Evolutionary conservation across 1,140 invertebrate species (phyloP).

Genomic region (Meloidogyne chitwoodi): DNA sequence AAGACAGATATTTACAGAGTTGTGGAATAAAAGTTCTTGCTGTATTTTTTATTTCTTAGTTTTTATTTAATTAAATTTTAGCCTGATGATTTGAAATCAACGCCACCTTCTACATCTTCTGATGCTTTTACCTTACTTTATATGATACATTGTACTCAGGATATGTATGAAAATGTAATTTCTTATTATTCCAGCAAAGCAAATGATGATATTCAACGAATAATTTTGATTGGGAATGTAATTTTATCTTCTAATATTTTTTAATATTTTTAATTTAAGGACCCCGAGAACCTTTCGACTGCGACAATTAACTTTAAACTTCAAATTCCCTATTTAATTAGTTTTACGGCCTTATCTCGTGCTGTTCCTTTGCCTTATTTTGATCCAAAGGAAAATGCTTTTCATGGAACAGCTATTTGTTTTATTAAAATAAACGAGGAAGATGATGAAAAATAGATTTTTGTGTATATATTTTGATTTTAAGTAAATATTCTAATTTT

Average conservation of each 20-base stretch:
- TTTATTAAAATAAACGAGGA: neutral
- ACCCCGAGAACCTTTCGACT: neutral
- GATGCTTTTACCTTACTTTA: neutral
- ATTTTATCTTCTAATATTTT: neutral
- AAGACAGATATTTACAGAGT: conserved; percentile 1
- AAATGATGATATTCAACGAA: neutral
- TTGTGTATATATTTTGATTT: neutral
- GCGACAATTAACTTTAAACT: neutral
- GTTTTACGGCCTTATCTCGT: neutral
- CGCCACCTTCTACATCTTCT: neutral
- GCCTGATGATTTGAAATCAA: neutral
- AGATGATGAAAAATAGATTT: neutral
- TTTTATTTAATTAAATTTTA: neutral
- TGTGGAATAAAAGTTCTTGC: conserved; percentile 1
- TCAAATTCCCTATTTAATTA: neutral
- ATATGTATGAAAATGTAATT: conserved; percentile 22
- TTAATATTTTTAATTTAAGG: neutral
- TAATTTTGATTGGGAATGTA: conserved; percentile 19
- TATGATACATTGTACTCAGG: conserved; percentile 5
- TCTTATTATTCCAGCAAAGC: neutral
- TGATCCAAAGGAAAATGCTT: neutral
- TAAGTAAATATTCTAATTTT: too few species aligned
- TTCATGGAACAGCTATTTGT: neutral
- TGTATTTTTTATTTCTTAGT: neutral
- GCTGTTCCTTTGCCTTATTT: conserved; percentile 1